Evolutionary conservation across 1,140 invertebrate genomes (phyloP), one percentile per base, ranked within the genome.

Genomic region (Caenorhabditis briggsae): DNA sequence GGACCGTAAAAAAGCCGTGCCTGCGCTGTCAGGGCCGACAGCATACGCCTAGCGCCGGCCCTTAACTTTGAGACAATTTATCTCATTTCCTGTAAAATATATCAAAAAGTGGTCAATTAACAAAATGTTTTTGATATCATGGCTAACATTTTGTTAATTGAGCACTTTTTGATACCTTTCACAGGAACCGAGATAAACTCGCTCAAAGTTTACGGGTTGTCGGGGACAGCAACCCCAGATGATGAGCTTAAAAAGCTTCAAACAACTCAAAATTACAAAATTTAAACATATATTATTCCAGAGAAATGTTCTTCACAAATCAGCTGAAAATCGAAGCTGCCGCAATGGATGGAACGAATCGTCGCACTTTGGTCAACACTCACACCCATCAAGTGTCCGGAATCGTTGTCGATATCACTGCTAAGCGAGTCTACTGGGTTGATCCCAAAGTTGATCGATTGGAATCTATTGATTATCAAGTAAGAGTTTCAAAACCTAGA

Each of bases 351-450:
- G 91, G 91, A 8, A 91, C 90, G 6, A 82, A 89, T 16, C 70
- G 91, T 20, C 86, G 91, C 5, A 87, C 86, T 8, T 83, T 92
- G 0, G 87, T 92, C 23, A 88, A 91, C 48, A 90, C 91, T 2
- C 91, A 92, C 59, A 92, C 91, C 5, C 91, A 92, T 87, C 91
- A 92, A 90, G 92, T 92, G 14, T 90, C 88, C 61, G 91, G 91
- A 20, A 89, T 92, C 18, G 89, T 88, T 46, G 85, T 89, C 3
- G 88, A 89, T 61, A 92, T 92, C 33, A 84, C 91, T 11, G 91
- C 90, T 5, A 92, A 92, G 86, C 84, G 91, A 20, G 90, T 95
- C 55, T 95, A 95, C 89, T 95, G 95, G 95, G 93, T 94, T 48
- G 94, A 95, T 91, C 93, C 94, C 7, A 93, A 93, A 83, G 93